Evolutionary conservation across 2,888 invertebrate genomes (phyloP).

Genomic region (Agrotis segetum): DNA sequence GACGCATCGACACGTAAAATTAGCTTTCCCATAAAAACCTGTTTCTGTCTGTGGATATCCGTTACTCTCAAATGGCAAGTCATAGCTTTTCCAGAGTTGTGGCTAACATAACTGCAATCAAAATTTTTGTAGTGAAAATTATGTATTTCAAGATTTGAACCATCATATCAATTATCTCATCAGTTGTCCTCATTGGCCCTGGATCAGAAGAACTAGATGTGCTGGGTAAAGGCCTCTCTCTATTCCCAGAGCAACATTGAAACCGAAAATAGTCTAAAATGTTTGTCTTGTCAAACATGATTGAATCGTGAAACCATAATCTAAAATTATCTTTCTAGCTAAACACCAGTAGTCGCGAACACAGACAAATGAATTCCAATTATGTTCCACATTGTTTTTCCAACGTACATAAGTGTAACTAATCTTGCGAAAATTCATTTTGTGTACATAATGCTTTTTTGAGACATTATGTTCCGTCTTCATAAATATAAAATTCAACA

Average conservation of each 20-base stretch:
- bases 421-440: constrained; percentile 38
- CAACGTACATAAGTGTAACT: constrained; percentile 13
- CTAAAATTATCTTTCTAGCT: constrained; percentile 44
- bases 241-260: neutral
- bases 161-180: too few species aligned
- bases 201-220: too few species aligned
- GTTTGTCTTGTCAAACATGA: neutral
- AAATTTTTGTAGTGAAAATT: neutral
- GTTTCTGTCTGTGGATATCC: neutral
- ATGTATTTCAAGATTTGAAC: neutral
- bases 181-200: too few species aligned
- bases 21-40: constrained; percentile 34
- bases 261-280: constrained; percentile 1
- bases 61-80: constrained; percentile 1
- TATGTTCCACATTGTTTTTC: constrained; percentile 31
- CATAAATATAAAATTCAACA: constrained; percentile 33
- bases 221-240: too few species aligned
- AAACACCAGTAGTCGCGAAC: constrained; percentile 28
- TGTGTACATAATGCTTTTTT: constrained; percentile 11
- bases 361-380: constrained; percentile 34
- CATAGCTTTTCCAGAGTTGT: neutral
- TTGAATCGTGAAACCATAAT: constrained; percentile 19
- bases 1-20: constrained; percentile 59
- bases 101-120: neutral
- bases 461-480: constrained; percentile 11